Conservation (phyloP, 2,113 vertebrate genomes). For the Esox niger region DNA sequence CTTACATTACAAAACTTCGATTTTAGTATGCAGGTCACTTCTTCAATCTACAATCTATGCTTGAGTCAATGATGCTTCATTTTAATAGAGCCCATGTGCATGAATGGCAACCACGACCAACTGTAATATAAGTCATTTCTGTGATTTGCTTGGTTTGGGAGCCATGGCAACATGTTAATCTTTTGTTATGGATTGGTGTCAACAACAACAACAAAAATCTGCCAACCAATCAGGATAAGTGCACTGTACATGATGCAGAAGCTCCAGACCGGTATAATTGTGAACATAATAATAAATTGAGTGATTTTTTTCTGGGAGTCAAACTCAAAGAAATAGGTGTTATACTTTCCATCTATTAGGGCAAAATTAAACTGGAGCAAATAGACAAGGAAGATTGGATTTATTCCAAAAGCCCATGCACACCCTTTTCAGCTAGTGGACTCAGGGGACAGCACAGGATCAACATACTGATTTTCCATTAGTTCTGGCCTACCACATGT, state of each 20-base stretch:
- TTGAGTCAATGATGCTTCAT: not conserved
- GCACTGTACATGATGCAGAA: no score
- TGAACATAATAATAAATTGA: no score
- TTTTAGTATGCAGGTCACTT: not conserved
- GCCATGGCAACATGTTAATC: conserved; percentile 10
- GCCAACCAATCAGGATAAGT: not conserved
- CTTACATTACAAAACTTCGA: not conserved
- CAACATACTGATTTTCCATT: conserved; percentile 21
- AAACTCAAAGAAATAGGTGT: no score
- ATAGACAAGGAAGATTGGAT: not conserved
- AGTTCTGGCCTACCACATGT: not conserved
- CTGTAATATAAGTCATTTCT: not conserved
- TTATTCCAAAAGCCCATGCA: not conserved
- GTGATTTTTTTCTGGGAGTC: no score
- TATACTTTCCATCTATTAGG: no score
- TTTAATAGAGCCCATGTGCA: not conserved
- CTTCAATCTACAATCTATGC: not conserved
- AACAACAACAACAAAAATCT: not conserved
- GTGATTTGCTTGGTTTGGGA: not conserved
- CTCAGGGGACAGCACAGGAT: conserved; percentile 2
- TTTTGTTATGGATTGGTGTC: not conserved
- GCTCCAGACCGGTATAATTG: no score
- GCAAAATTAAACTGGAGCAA: not conserved
- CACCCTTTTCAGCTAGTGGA: not conserved
- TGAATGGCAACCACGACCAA: not conserved